Evolutionary conservation across 2,888 invertebrate genomes (phyloP).

Genomic region (Hofmannophila pseudospretella): DNA sequence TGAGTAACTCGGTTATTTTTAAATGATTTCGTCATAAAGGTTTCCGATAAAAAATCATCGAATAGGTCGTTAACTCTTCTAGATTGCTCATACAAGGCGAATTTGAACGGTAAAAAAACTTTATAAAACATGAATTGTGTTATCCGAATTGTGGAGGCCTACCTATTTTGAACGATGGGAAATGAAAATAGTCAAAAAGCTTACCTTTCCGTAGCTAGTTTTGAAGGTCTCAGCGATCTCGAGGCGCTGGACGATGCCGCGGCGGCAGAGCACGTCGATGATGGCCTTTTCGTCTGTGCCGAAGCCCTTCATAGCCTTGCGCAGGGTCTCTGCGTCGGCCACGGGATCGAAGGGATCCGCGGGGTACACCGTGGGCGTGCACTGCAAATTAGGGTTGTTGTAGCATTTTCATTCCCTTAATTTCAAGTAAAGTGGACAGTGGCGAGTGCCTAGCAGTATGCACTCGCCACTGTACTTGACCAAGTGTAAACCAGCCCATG

Average conservation of each 20-base stretch:
- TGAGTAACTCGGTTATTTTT: background rate
- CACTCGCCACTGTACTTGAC: too few relatives aligned
- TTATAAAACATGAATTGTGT: too few relatives aligned
- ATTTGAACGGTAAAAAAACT: too few relatives aligned
- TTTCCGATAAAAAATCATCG: background rate
- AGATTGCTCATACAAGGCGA: too few relatives aligned
- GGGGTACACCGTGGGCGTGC: conserved; percentile 92
- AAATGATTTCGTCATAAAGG: background rate
- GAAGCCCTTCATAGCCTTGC: conserved; percentile 95
- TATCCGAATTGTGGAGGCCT: too few relatives aligned
- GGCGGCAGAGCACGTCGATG: conserved; percentile 91
- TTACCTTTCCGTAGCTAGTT: conserved; percentile 92
- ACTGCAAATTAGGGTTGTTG: conserved; percentile 64
- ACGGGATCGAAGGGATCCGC: conserved; percentile 91
- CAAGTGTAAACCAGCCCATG: too few relatives aligned
- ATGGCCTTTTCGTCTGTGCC: conserved; percentile 95
- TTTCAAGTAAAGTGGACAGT: too few relatives aligned
- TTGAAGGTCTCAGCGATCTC: conserved; percentile 95
- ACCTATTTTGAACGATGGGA: too few relatives aligned
- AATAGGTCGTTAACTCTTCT: too few relatives aligned
- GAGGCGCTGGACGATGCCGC: conserved; percentile 93
- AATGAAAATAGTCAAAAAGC: conserved; percentile 15
- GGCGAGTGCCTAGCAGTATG: too few relatives aligned
- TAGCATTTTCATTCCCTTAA: too few relatives aligned
- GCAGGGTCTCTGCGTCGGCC: conserved; percentile 88